A percentile compares a stretch with the other conserved stretches of the same genome.
These are phyloP conservation scores for Hyalella azteca DNA, from an alignment of 2,888 invertebrate genomes.

Conservation along the genomic window DNA sequence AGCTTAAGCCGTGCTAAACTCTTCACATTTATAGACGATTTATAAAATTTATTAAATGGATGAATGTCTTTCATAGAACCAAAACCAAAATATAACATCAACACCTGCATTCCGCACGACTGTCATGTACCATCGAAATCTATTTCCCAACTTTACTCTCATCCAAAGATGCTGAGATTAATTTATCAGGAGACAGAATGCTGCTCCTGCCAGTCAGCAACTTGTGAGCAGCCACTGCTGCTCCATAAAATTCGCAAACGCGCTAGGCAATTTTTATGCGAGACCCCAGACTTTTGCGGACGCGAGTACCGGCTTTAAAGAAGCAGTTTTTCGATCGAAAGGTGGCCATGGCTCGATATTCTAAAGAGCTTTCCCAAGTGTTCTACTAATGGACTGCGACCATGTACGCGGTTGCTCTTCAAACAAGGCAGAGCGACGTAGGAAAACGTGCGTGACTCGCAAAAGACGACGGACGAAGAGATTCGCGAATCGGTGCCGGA, in stretches of 20 bases:
- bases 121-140: no score
- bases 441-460: background rate
- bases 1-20: no score
- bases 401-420: constrained; percentile 14
- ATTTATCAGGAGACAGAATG: no score
- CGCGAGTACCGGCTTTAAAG: background rate
- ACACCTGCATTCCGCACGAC: no score
- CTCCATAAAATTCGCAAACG: background rate
- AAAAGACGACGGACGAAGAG: background rate
- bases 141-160: no score
- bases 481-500: no score
- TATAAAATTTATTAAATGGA: no score
- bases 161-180: no score
- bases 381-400: background rate
- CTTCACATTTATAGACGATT: no score
- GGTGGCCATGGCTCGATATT: background rate
- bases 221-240: background rate
- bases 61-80: no score
- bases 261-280: background rate
- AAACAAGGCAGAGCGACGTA: constrained; percentile 16
- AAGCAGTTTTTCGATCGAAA: background rate
- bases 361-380: constrained; percentile 23
- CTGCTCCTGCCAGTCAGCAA: background rate
- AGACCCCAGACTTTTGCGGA: background rate
- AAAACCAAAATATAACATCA: no score